Conservation (phyloP, 2,113 vertebrate species). For the Antennarius striatus region DNA sequence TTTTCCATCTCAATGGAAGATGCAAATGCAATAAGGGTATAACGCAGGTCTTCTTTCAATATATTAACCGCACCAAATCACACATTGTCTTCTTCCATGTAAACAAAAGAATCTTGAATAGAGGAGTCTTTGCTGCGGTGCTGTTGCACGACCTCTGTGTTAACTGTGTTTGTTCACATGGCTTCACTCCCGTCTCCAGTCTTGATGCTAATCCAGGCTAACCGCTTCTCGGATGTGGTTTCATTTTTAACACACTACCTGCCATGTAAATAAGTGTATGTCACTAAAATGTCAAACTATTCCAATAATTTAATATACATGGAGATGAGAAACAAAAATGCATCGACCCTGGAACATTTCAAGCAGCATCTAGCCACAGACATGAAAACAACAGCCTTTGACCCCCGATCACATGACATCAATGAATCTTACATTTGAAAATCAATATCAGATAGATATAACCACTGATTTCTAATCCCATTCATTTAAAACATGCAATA, state of each 20-base stretch:
- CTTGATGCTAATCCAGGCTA: constrained; percentile 10
- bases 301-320: constrained; percentile 15
- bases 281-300: constrained; percentile 22
- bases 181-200: not conserved
- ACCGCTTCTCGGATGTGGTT: not conserved
- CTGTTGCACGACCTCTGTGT: no score
- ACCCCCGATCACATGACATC: not conserved
- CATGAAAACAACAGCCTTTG: constrained; percentile 42
- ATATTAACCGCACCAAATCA: no score
- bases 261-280: not conserved
- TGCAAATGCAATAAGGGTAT: no score
- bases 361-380: constrained; percentile 48
- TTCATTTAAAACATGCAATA: no score
- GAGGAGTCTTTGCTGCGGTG: no score
- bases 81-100: no score
- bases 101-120: no score
- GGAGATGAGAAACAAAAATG: constrained; percentile 11
- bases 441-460: constrained; percentile 7
- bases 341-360: constrained; percentile 11
- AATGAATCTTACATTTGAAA: not conserved
- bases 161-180: no score
- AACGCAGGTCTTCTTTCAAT: no score
- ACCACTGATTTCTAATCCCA: no score
- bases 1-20: no score
- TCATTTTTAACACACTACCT: not conserved